Evolutionary conservation across 2,888 invertebrate genomes (phyloP).

Genomic region (Xiphydria camelus): DNA sequence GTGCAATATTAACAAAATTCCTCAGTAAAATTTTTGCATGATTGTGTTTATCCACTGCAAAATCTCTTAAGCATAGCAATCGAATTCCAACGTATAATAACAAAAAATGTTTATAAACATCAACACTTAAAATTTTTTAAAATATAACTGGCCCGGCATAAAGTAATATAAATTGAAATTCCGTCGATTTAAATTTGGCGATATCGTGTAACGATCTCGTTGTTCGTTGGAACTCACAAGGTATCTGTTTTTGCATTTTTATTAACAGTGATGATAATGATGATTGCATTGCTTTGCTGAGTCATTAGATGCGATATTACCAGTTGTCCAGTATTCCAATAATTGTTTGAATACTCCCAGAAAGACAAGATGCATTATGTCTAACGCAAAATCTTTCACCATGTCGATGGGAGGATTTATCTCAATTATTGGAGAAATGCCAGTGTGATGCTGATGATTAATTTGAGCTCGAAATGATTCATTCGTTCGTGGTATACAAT

Average conservation of each 20-base stretch:
- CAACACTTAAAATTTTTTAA: neutral
- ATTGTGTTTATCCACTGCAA: constrained; percentile 4
- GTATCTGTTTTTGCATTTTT: too few species aligned
- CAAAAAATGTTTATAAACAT: constrained; percentile 14
- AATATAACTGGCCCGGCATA: constrained; percentile 16
- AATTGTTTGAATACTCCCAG: constrained; percentile 20
- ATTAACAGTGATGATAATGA: constrained; percentile 11
- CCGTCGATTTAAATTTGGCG: constrained; percentile 12
- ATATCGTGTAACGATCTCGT: constrained; percentile 10
- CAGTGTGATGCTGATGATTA: constrained; percentile 16
- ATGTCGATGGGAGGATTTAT: constrained; percentile 17
- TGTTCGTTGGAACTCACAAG: constrained; percentile 18
- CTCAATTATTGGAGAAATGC: constrained; percentile 10
- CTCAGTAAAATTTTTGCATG: constrained; percentile 7
- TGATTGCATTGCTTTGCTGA: too few species aligned
- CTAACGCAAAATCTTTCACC: constrained; percentile 17
- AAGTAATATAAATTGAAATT: constrained; percentile 17
- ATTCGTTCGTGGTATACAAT: constrained; percentile 8
- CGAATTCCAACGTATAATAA: constrained; percentile 11
- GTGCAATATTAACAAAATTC: constrained; percentile 2
- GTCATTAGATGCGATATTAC: too few species aligned
- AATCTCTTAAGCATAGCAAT: constrained; percentile 10
- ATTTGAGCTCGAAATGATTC: constrained; percentile 10
- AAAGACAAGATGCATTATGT: constrained; percentile 24
- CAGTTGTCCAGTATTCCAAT: constrained; percentile 11